Conservation (phyloP, 1,140 invertebrate species). For the Diorhabda carinulata region DNA sequence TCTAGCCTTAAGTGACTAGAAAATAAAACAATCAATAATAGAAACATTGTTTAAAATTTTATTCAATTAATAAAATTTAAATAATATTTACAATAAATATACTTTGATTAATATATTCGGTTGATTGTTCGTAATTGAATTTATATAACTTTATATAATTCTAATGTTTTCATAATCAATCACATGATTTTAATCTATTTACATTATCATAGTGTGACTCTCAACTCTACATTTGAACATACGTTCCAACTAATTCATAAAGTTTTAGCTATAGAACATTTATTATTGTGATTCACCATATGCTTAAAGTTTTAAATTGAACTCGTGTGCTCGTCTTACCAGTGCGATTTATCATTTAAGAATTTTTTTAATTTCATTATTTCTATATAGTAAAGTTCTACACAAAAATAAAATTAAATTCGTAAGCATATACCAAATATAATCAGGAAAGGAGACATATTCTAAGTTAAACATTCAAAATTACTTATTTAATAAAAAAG, state of each 20-base stretch:
- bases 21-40: too few relatives aligned
- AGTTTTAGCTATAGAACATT: background rate
- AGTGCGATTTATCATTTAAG: background rate
- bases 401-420: too few relatives aligned
- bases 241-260: background rate
- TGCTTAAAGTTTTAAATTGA: background rate
- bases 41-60: too few relatives aligned
- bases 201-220: background rate
- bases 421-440: too few relatives aligned
- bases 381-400: too few relatives aligned
- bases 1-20: too few relatives aligned
- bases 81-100: constrained; percentile 19
- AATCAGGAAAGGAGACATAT: too few relatives aligned
- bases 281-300: background rate
- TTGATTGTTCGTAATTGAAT: constrained; percentile 22
- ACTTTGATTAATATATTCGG: constrained; percentile 12
- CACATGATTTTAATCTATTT: background rate
- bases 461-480: too few relatives aligned
- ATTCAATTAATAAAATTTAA: too few relatives aligned
- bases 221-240: background rate
- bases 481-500: too few relatives aligned
- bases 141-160: background rate
- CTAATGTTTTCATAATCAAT: background rate
- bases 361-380: too few relatives aligned
- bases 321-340: constrained; percentile 1